A percentile compares a stretch with the other conserved stretches of the same genome.
Evolutionary conservation across 1,140 invertebrate genomes (phyloP).

Genomic region (Phymastichus coffea): DNA sequence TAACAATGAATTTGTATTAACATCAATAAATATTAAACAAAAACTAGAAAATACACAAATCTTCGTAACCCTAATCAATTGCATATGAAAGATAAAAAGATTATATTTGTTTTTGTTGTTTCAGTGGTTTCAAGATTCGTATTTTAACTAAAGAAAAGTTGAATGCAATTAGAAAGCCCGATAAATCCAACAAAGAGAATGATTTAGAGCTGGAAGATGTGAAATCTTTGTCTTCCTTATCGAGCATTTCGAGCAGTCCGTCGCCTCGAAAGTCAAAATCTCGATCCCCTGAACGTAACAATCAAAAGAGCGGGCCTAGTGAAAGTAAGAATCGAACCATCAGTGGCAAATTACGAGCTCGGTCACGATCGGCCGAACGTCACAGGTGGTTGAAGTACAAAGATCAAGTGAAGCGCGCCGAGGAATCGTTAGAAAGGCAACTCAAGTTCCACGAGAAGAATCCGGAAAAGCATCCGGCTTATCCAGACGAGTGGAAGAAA

Average conservation of each 20-base stretch:
- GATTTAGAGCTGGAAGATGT: conserved; percentile 43
- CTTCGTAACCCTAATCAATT: too few relatives aligned
- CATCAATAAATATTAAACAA: too few relatives aligned
- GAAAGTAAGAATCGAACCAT: conserved; percentile 30
- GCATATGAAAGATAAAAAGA: too few relatives aligned
- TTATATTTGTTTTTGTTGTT: too few relatives aligned
- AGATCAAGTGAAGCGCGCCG: conserved; percentile 55
- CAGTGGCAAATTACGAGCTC: conserved; percentile 31
- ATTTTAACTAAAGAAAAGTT: conserved; percentile 52
- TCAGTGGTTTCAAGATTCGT: conserved; percentile 51
- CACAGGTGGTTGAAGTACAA: conserved; percentile 62
- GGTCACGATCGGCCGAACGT: conserved; percentile 46
- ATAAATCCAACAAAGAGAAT: conserved; percentile 35
- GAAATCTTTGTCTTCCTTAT: conserved; percentile 54
- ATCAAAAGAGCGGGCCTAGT: conserved; percentile 21
- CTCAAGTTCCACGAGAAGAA: conserved; percentile 76
- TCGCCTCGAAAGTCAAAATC: conserved; percentile 49
- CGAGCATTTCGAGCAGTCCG: conserved; percentile 53
- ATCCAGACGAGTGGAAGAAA: conserved; percentile 84
- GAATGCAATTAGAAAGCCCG: conserved; percentile 40
- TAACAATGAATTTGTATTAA: too few relatives aligned
- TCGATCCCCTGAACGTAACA: conserved; percentile 31
- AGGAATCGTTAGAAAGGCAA: conserved; percentile 53
- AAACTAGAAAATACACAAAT: too few relatives aligned
- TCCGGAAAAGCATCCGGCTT: conserved; percentile 82